Base-by-base conservation (phyloP, 92 coral and sea anemone genomes). In the Parazoanthus atlanticus region DNA sequence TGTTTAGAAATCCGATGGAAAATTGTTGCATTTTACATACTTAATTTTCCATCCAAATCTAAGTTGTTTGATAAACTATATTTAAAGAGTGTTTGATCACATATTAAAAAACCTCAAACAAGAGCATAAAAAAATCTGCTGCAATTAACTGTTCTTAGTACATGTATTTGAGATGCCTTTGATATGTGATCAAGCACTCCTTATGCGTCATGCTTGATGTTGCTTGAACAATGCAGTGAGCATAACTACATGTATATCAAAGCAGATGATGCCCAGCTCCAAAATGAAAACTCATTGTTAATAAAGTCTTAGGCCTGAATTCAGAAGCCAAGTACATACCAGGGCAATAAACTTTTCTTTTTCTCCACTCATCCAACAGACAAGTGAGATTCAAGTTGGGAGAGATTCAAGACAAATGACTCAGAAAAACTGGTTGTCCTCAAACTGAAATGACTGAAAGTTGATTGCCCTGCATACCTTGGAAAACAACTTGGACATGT, bases 1-100 rank as follows among this genome's bases (percentile, higher is more conserved):
- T 40, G 74, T 66, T 82, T 82, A 67, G 86, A 64, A 82, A 38
- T 82, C 11, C 36, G 17, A 71, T 36, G 36, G 46, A 82, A 65
- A 65, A 26, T 32, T 66, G 30, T 31, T 66, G 76, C 1, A 10
- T 82, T 61, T 66, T 65, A 33, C n/a, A 82, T 34, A 38, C 54
- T 65, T 66, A 82, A n/a, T 12, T 72, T 33, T 82, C 64, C 21
- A 9, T 76, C 80, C 4, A 19, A n/a, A 21, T 7, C 29, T 26
- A 61, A 38, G 32, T 10, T 76, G 54, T 15, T 41, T 38, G 54
- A 21, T 9, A 76, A 36, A 36, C 80, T 41, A 8, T 1, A 76
- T n/a, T 25, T 43, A 41, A 43, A 41, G 33, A 46, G 58, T 26
- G 34, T 41, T 47, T 78, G 34, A 78, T 8, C 40, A 74, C 79